Conservation (phyloP, 2,797 vertebrate genomes). For the Ptychobarbus kaznakovi region DNA sequence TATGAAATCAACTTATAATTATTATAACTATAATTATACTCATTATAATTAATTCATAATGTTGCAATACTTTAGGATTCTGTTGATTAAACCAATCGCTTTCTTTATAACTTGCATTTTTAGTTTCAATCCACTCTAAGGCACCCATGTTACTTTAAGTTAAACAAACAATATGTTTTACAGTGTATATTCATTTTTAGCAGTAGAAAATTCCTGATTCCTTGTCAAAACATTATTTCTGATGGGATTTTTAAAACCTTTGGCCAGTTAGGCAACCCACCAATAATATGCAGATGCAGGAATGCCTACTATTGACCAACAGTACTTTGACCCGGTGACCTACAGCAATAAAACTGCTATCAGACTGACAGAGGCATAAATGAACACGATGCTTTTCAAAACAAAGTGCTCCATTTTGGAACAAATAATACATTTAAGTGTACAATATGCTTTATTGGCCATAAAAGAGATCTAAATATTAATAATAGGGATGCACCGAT, state of each 20-base stretch:
- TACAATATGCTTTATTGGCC: not conserved
- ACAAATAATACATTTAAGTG: not conserved
- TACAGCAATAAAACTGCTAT: not conserved
- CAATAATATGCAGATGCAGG: not conserved
- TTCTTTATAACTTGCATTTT: not conserved
- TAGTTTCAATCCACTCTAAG: not conserved
- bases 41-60: not conserved
- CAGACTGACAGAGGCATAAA: not conserved
- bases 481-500: not conserved
- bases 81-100: too few species aligned
- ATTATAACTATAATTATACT: too few species aligned
- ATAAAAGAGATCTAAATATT: not conserved
- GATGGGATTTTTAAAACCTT: not conserved
- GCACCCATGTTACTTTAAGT: not conserved
- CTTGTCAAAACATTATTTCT: not conserved
- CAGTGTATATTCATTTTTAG: not conserved
- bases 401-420: not conserved
- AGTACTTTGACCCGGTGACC: not conserved
- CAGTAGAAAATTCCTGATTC: not conserved
- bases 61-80: too few species aligned
- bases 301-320: not conserved
- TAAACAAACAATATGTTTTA: not conserved
- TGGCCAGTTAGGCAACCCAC: not conserved
- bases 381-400: not conserved
- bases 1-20: not conserved